Evolutionary conservation across 2,888 invertebrate genomes (phyloP), one percentile per base, ranked within the genome.

Genomic region (Hypsopygia costalis): DNA sequence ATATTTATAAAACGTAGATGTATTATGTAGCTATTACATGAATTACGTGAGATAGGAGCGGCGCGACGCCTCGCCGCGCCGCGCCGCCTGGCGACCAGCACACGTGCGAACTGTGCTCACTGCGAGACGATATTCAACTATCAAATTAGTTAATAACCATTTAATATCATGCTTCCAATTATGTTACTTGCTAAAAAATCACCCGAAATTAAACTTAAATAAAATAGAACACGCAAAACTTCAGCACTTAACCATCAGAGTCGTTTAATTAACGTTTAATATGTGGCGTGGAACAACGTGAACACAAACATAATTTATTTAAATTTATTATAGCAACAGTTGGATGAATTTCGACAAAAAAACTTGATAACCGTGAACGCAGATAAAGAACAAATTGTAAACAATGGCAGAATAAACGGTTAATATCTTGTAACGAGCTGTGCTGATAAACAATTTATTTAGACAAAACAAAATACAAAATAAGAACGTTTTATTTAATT

Each of bases 341-440:
- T 64, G 58, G 55, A 69, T 60, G 58, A 75, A 71, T 79, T 81
- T 79, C 72, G 72, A 81, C 72, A 72, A 70, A 65, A 69, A 66
- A 33, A 33, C 39, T 67, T 69, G 79, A 82, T 83, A 81, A 81
- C 72, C 68, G 70, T 61, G 62, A 62, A 71, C 55, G 59, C 51
- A 58, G 81, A 83, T 83, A 85, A 81, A 71, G 62, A 75, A 73
- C 69, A 69, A n/a, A 76, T 79, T 81, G 78, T 86, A 83, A 87
- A 87, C 81, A 86, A 80, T 77, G 63, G 70, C 61, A 63, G 60
- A 47, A 49, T 54, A 51, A 58, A 65, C 64, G 60, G 55, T 58
- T 52, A 57, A 62, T 65, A 69, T 70, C 69, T 76, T 66, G 59
- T 71, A 76, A 77, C 75, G 76, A 77, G 78, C 70, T 73, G 54